A percentile compares a stretch with the other conserved stretches of the same genome.
Conservation (phyloP, 2,888 invertebrate species). For the Drosophila nigricruria region DNA sequence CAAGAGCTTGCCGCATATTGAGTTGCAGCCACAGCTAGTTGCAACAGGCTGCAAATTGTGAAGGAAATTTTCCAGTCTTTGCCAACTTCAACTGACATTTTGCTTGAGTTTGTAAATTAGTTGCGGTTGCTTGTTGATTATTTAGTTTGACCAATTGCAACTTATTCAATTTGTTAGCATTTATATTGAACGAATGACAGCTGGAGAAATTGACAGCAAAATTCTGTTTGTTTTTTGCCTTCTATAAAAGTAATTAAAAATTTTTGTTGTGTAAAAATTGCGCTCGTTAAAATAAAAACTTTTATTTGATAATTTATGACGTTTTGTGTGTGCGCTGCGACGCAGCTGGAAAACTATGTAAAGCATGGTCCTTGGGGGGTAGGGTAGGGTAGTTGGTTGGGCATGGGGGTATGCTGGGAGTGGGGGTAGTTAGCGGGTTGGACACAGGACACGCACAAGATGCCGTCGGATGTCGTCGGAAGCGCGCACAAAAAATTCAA, state of each 20-base stretch:
- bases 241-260: slow-evolving; percentile 62
- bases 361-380: slow-evolving; percentile 18
- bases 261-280: slow-evolving; percentile 43
- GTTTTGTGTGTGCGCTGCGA: slow-evolving; percentile 25
- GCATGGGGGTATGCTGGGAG: background rate
- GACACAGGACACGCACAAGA: slow-evolving; percentile 56
- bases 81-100: background rate
- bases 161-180: slow-evolving; percentile 7
- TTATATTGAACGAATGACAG: slow-evolving; percentile 39
- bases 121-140: slow-evolving; percentile 18
- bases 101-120: background rate
- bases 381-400: background rate
- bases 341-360: slow-evolving; percentile 43
- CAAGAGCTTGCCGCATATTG: slow-evolving; percentile 2
- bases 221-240: slow-evolving; percentile 21
- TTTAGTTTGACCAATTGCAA: slow-evolving; percentile 1
- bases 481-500: slow-evolving; percentile 65
- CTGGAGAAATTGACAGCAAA: slow-evolving; percentile 19
- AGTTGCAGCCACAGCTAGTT: slow-evolving; percentile 9
- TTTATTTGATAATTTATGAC: slow-evolving; percentile 74
- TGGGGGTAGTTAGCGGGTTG: slow-evolving; percentile 9
- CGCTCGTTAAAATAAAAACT: slow-evolving; percentile 65
- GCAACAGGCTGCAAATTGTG: slow-evolving; percentile 5
- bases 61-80: background rate
- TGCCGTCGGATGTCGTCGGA: slow-evolving; percentile 49